Evolutionary conservation across 2,888 invertebrate species (phyloP).

Genomic region (Silvanus unidentatus): DNA sequence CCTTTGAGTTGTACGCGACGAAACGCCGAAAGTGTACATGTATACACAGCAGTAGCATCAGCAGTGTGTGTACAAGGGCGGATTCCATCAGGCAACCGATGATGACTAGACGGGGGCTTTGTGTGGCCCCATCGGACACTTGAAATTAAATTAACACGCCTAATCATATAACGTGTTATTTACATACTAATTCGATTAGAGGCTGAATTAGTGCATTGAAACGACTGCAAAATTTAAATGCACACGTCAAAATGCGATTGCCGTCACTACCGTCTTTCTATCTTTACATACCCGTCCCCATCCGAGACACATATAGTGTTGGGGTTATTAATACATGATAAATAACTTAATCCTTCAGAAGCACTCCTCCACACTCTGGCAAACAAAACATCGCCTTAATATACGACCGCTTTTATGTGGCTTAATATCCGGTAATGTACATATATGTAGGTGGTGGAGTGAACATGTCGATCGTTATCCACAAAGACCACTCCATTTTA

Average conservation of each 20-base stretch:
- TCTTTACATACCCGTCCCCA: too few relatives aligned
- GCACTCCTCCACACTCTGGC: not conserved
- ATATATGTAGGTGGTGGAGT: slow-evolving; percentile 1
- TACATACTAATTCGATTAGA: slow-evolving; percentile 9
- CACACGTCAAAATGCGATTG: too few relatives aligned
- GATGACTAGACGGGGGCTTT: slow-evolving; percentile 13
- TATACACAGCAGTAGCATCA: not conserved
- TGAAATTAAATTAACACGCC: slow-evolving; percentile 19
- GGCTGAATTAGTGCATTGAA: too few relatives aligned
- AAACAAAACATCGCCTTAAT: too few relatives aligned
- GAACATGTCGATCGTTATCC: not conserved
- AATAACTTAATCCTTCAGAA: not conserved
- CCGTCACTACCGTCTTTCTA: too few relatives aligned
- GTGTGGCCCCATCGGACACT: slow-evolving; percentile 15
- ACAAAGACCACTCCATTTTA: not conserved
- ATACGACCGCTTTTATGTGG: not conserved
- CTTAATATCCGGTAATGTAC: slow-evolving; percentile 4
- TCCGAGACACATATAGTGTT: too few relatives aligned
- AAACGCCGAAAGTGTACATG: not conserved
- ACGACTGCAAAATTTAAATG: too few relatives aligned
- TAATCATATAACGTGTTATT: slow-evolving; percentile 20
- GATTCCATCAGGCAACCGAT: not conserved
- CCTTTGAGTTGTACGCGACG: slow-evolving; percentile 17
- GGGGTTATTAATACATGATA: not conserved
- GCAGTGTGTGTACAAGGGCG: not conserved